These are phyloP conservation scores for Catharus minimus DNA, from an alignment of 2,113 vertebrate genomes.

Conservation along the genomic window DNA sequence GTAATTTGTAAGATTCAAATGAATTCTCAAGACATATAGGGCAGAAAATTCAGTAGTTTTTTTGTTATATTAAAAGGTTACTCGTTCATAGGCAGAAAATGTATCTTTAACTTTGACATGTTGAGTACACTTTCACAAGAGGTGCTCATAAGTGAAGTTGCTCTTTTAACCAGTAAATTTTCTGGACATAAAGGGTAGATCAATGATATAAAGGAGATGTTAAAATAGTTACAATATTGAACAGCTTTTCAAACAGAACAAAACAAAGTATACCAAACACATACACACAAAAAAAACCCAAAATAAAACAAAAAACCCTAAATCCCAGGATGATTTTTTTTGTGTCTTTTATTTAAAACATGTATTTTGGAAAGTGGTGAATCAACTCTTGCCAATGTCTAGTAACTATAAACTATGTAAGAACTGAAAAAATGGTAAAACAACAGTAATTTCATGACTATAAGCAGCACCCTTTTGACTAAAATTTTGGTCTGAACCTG, in stretches of 20 bases:
- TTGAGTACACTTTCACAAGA: not conserved
- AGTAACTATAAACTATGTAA: not conserved
- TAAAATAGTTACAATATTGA: not conserved
- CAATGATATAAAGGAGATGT: not conserved
- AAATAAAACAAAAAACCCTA: not conserved
- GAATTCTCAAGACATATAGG: constrained; percentile 23
- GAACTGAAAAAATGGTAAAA: not conserved
- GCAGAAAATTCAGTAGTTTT: constrained; percentile 26
- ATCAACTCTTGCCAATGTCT: not conserved
- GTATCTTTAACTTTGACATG: not conserved
- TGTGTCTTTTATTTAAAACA: not conserved
- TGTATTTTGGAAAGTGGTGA: not conserved
- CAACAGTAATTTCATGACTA: no score
- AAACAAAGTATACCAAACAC: not conserved
- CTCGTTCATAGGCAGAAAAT: not conserved
- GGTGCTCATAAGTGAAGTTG: not conserved
- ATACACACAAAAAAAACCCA: not conserved
- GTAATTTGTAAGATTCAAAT: constrained; percentile 46
- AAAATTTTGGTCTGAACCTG: no score
- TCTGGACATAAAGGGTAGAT: not conserved
- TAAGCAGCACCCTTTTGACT: no score
- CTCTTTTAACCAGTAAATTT: not conserved
- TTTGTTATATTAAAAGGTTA: constrained; percentile 42
- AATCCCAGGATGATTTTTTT: not conserved
- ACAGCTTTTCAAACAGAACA: not conserved